Evolutionary conservation across 2,888 invertebrate genomes (phyloP), one percentile per base, ranked within the genome.

Genomic region (Adelognathus sp.): DNA sequence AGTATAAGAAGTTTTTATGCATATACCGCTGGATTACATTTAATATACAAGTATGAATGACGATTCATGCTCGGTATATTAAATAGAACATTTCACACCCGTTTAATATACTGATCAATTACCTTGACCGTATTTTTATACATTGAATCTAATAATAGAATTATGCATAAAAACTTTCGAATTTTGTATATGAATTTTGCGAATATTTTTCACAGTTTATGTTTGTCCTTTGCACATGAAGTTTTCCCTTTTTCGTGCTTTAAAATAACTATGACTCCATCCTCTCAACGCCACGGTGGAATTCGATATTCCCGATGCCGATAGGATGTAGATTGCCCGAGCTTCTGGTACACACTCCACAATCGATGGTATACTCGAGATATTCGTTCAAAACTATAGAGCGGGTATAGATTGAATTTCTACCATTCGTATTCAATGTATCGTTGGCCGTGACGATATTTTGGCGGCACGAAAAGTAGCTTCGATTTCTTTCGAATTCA

Each of bases 401-500:
- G 7, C 46, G 46, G 24, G 16, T 24, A 66, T 54, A 52, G 39
- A 67, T 33, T 36, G 27, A 54, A 67, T 67, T 67, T 54, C 18
- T 9, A 44, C 41, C 21, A 54, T 67, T 78, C 61, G 44, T 63
- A 50, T 63, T 11, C 67, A 36, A 61, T 50, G 31, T 56, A 61
- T 50, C 69, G 63, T 58, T 64, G 78, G 41, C 56, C 73, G 76
- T 70, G 80, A 76, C 29, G 54, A 54, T 67, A 67, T 36, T 54
- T 14, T 41, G 9, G 33, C 27, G 67, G 50, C 18, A 56, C 52
- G 56, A 61, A 75, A 46, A 73, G 52, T 24, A 66, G 74, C 76
- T 85, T 84, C 82, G 83, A 87, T 85, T 82, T 67, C 63, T 61
- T 73, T 29, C 50, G 52, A 73, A 86, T 87, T 87, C 84, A 85